Percentiles rank a stretch among this genome's conserved stretches.
phyloP scores from a whole-genome alignment of 2,888 invertebrate species.

The Nomada lathburiana region DNA sequence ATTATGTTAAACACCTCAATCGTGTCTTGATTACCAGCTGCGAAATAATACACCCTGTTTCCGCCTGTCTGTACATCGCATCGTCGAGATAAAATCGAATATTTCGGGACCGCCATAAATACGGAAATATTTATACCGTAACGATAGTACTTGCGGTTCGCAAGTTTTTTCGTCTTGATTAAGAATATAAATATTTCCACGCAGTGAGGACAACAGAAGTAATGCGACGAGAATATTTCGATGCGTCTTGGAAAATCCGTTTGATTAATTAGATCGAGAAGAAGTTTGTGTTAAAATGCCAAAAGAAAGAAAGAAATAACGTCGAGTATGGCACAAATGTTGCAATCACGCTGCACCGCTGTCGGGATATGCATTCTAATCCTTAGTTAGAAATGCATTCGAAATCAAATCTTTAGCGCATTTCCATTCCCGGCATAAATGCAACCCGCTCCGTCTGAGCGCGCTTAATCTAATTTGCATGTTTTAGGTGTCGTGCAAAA shows the following conservation, averaged over 20 bases:
- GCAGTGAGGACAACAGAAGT: no score
- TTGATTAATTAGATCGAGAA: no score
- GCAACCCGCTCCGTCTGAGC: slow-evolving; percentile 42
- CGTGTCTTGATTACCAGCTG: slow-evolving; percentile 30
- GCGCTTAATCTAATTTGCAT: slow-evolving; percentile 61
- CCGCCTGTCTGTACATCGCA: background rate
- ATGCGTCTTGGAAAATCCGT: no score
- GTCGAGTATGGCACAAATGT: background rate
- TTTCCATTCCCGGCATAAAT: slow-evolving; percentile 54
- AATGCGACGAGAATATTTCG: no score
- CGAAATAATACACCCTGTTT: slow-evolving; percentile 20
- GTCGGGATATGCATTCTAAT: slow-evolving; percentile 19
- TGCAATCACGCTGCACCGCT: background rate
- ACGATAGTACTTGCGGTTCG: no score
- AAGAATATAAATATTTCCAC: background rate
- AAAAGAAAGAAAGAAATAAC: no score
- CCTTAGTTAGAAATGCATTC: slow-evolving; percentile 21
- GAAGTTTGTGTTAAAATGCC: no score
- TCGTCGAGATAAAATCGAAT: background rate
- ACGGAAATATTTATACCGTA: no score
- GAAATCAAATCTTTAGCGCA: slow-evolving; percentile 56
- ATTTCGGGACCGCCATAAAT: background rate
- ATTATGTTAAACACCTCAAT: slow-evolving; percentile 52
- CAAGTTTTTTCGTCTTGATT: no score
- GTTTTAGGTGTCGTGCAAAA: slow-evolving; percentile 50